Percentiles rank a stretch among this genome's conserved stretches.
Conservation (phyloP, 2,888 invertebrate species). For the Frankliniella intonsa region DNA sequence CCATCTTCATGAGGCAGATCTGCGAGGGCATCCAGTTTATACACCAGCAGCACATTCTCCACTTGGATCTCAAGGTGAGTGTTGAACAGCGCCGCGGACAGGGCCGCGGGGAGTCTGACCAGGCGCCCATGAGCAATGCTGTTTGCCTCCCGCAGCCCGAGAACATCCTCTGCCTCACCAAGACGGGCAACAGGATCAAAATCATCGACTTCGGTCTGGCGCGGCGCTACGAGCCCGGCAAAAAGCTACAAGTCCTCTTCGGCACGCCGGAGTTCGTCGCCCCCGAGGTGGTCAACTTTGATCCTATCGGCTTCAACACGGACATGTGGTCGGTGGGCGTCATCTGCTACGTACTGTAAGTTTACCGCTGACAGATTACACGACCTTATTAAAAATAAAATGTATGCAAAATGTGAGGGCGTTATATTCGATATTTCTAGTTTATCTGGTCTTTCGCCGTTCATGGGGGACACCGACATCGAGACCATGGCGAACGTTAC, state of each 20-base stretch:
- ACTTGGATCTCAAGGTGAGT: slow-evolving; percentile 92
- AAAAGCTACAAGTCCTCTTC: slow-evolving; percentile 88
- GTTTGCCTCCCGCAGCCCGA: slow-evolving; percentile 70
- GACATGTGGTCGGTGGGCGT: slow-evolving; percentile 99
- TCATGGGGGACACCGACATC: slow-evolving; percentile 96
- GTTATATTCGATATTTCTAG: slow-evolving; percentile 46
- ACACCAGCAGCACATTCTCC: slow-evolving; percentile 90
- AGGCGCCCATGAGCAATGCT: neutral
- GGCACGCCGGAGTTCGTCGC: slow-evolving; percentile 99
- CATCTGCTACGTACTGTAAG: slow-evolving; percentile 97
- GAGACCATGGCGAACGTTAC: slow-evolving; percentile 99
- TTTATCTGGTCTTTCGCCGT: slow-evolving; percentile 93
- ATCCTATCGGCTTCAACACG: slow-evolving; percentile 89
- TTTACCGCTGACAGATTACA: slow-evolving; percentile 42
- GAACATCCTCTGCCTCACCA: slow-evolving; percentile 93
- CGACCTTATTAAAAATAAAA: neutral
- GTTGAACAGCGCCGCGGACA: neutral
- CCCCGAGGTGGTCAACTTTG: slow-evolving; percentile 98
- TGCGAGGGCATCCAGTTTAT: slow-evolving; percentile 98
- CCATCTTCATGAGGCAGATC: slow-evolving; percentile 95
- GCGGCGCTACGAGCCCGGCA: slow-evolving; percentile 82
- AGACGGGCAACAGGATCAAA: slow-evolving; percentile 96
- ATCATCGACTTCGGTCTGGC: slow-evolving; percentile 98
- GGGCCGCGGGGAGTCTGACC: neutral
- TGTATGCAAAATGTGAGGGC: neutral